phyloP scores from a whole-genome alignment of 2,113 vertebrate species.

The Prionailurus bengalensis region DNA sequence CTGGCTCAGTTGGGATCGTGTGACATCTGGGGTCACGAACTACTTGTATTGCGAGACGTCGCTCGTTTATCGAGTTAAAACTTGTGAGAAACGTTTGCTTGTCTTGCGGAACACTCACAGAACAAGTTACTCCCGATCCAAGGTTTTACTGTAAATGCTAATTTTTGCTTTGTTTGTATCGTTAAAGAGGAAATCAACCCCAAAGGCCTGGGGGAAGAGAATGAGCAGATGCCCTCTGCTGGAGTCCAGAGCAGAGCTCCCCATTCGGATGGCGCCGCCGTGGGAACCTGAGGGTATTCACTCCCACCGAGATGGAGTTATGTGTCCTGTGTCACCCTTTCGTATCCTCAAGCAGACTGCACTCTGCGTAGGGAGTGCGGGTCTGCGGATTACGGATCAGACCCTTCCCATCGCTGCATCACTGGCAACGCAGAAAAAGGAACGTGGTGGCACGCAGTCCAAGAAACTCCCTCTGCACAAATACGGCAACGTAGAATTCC shows the following conservation, averaged over 20 bases:
- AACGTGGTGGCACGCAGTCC: fast-evolving
- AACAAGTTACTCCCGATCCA: too few relatives aligned
- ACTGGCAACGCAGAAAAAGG: not conserved
- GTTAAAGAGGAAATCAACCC: not conserved
- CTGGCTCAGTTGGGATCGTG: too few relatives aligned
- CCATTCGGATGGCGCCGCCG: fast-evolving
- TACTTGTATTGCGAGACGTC: too few relatives aligned
- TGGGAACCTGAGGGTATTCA: too few relatives aligned
- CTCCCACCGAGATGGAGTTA: fast-evolving
- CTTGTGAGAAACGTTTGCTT: too few relatives aligned
- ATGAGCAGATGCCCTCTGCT: not conserved
- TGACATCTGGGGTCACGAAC: too few relatives aligned
- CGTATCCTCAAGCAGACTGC: not conserved
- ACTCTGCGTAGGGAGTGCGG: fast-evolving
- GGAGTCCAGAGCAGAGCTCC: not conserved
- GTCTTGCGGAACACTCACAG: too few relatives aligned
- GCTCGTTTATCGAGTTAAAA: too few relatives aligned
- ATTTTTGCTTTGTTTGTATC: not conserved
- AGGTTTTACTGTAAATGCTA: too few relatives aligned
- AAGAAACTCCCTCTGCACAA: not conserved
- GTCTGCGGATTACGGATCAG: not conserved
- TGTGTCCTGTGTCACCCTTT: not conserved
- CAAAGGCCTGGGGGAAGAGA: not conserved
- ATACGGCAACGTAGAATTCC: fast-evolving
- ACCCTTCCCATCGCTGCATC: not conserved